phyloP scores from a whole-genome alignment of 2,797 vertebrate species.

The Lerista edwardsae region DNA sequence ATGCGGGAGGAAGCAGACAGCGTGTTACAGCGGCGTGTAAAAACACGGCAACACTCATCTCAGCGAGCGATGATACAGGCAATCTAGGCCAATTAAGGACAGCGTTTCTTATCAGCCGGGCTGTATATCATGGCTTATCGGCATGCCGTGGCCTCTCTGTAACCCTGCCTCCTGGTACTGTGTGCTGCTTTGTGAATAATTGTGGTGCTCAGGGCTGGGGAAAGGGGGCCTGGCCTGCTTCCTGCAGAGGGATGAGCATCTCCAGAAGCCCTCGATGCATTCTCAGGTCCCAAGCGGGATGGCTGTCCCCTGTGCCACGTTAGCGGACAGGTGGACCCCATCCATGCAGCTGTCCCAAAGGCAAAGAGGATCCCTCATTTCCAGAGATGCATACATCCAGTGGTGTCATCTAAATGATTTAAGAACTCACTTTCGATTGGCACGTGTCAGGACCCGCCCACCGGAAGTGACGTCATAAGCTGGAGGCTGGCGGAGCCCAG shows the following conservation, averaged over 20 bases:
- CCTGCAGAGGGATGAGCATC: not conserved
- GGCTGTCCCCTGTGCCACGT: not conserved
- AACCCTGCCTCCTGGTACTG: not conserved
- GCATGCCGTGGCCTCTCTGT: constrained; percentile 9
- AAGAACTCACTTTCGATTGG: too few species aligned
- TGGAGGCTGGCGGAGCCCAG: too few species aligned
- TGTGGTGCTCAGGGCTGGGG: not conserved
- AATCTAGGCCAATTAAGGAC: constrained; percentile 50
- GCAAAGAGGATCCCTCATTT: too few species aligned
- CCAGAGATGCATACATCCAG: too few species aligned
- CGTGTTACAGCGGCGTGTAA: constrained; percentile 31
- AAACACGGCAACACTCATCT: constrained; percentile 31
- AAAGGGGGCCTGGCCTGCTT: not conserved
- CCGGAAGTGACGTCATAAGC: too few species aligned
- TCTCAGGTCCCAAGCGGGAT: not conserved
- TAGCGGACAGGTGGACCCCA: not conserved
- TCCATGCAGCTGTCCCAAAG: too few species aligned
- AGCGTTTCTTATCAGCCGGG: constrained; percentile 29
- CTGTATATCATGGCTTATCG: constrained; percentile 30
- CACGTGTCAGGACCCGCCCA: too few species aligned
- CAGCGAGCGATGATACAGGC: constrained; percentile 23
- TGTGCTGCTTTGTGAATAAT: not conserved
- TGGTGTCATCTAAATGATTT: too few species aligned
- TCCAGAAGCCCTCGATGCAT: not conserved
- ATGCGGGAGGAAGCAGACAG: constrained; percentile 17